Percentiles rank a stretch among this genome's conserved stretches.
Evolutionary conservation across 2,888 invertebrate species (phyloP).

Genomic region (Labia minor): DNA sequence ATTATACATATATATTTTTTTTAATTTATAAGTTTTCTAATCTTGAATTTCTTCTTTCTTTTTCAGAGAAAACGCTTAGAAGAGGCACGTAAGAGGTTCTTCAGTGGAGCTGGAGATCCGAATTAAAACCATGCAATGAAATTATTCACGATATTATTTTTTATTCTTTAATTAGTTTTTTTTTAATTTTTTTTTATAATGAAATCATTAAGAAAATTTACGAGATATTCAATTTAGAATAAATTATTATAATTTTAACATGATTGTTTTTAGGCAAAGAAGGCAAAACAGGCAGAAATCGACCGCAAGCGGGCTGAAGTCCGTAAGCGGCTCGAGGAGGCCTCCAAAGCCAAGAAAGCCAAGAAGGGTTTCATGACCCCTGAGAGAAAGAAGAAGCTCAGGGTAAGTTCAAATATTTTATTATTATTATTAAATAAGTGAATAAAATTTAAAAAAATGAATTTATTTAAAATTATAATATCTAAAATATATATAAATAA

Average conservation of each 20-base stretch:
- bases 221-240: not conserved
- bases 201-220: not conserved
- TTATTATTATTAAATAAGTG: conserved; percentile 13
- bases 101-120: too few species aligned
- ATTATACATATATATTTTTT: too few species aligned
- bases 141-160: too few species aligned
- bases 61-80: conserved; percentile 70
- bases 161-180: not conserved
- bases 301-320: conserved; percentile 98
- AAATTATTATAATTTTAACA: not conserved
- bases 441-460: too few species aligned
- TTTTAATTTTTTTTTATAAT: not conserved
- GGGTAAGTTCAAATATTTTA: conserved; percentile 62
- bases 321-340: conserved; percentile 96
- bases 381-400: conserved; percentile 99
- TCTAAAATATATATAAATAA: conserved; percentile 6
- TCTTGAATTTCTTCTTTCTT: conserved; percentile 37
- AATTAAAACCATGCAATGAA: not conserved
- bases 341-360: conserved; percentile 95
- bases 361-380: conserved; percentile 99
- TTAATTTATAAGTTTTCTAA: conserved; percentile 13
- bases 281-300: conserved; percentile 94
- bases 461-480: too few species aligned
- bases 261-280: conserved; percentile 63
- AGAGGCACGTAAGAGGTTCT: conserved; percentile 54